Evolutionary conservation across 37 sponge, comb jelly and placozoan species (phyloP).

Genomic region (Petrosia ficiformis): DNA sequence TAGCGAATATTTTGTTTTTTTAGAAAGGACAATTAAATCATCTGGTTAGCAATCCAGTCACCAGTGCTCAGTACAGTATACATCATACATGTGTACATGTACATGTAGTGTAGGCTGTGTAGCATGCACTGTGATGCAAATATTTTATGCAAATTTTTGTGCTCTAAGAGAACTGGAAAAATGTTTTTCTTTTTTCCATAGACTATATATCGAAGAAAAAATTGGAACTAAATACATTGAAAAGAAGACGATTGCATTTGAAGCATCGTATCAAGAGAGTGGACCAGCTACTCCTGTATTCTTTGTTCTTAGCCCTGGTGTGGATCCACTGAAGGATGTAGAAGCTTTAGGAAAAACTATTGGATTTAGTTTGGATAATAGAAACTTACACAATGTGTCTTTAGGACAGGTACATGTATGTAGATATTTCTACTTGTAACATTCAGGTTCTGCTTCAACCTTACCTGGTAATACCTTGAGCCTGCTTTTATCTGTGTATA

Average conservation of each 20-base stretch:
- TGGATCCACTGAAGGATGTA: conserved; percentile 98
- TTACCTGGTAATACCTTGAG: too few species aligned
- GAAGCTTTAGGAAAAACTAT: conserved; percentile 94
- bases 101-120: too few species aligned
- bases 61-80: background rate
- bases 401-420: conserved; percentile 98
- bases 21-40: too few species aligned
- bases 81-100: too few species aligned
- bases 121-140: too few species aligned
- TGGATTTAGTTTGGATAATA: conserved; percentile 79
- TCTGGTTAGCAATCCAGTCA: background rate
- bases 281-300: conserved; percentile 95
- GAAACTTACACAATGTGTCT: conserved; percentile 94
- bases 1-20: too few species aligned
- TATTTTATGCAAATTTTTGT: too few species aligned
- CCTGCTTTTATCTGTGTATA: too few species aligned
- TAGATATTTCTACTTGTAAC: background rate
- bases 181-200: background rate
- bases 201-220: conserved; percentile 93
- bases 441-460: too few species aligned
- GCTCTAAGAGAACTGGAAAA: too few species aligned
- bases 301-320: conserved; percentile 98
- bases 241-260: conserved; percentile 79
- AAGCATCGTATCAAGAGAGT: conserved; percentile 91
- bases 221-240: conserved; percentile 93